Evolutionary conservation across 1,140 invertebrate species (phyloP).

Genomic region (Cotesia chilonis): DNA sequence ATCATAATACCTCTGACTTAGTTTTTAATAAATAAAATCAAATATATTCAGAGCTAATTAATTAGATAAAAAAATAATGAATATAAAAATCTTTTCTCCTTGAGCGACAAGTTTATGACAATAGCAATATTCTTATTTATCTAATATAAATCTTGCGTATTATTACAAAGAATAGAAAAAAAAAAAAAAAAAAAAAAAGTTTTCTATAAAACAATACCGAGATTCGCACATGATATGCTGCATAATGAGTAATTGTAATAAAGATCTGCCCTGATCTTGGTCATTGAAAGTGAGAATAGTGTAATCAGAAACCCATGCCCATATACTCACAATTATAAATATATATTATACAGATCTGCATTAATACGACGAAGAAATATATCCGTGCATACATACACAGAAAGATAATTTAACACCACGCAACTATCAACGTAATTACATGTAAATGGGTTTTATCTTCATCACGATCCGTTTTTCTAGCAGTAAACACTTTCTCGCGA

Average conservation of each 20-base stretch:
- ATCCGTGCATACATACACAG: slow-evolving; percentile 33
- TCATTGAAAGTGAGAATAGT: slow-evolving; percentile 21
- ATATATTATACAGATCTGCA: not conserved
- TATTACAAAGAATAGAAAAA: too few species aligned
- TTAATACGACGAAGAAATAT: slow-evolving; percentile 43
- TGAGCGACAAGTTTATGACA: too few species aligned
- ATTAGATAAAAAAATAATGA: too few species aligned
- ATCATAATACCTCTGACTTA: too few species aligned
- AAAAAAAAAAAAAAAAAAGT: too few species aligned
- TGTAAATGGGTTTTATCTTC: slow-evolving; percentile 59
- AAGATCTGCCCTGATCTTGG: slow-evolving; percentile 21
- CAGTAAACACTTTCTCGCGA: slow-evolving; percentile 58
- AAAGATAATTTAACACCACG: slow-evolving; percentile 40
- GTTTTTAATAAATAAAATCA: too few species aligned
- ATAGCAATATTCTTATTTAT: too few species aligned
- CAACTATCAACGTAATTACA: slow-evolving; percentile 54
- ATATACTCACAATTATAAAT: not conserved
- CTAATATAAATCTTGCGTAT: too few species aligned
- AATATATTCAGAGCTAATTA: too few species aligned
- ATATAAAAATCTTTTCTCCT: too few species aligned
- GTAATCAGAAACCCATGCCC: not conserved
- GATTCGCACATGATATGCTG: too few species aligned
- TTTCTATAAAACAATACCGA: too few species aligned
- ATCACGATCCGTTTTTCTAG: slow-evolving; percentile 57
- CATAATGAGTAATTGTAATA: not conserved